phyloP scores from a whole-genome alignment of 1,140 invertebrate species.

The Diprion similis region DNA sequence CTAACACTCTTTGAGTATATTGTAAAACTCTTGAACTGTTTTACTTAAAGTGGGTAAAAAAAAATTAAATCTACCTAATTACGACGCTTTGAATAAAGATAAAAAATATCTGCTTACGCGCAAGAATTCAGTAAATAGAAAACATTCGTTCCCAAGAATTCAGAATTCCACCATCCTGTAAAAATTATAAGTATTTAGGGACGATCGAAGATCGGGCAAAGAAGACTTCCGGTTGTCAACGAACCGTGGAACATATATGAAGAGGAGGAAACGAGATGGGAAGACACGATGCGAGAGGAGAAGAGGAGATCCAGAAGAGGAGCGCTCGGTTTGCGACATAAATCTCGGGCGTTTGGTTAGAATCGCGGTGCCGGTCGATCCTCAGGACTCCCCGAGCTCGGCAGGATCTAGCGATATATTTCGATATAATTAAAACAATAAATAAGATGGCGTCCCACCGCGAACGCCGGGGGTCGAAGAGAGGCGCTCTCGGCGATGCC shows the following conservation, averaged over 20 bases:
- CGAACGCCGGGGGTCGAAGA: conserved; percentile 10
- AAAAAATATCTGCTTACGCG: no score
- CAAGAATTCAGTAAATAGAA: no score
- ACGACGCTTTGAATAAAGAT: no score
- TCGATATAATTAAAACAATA: conserved; percentile 65
- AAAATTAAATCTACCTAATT: no score
- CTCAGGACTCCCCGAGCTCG: conserved; percentile 49
- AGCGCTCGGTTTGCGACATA: conserved; percentile 46
- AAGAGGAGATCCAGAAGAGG: conserved; percentile 29
- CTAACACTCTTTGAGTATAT: no score
- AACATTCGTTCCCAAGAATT: no score
- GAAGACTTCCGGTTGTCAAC: not conserved
- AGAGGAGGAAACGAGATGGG: conserved; percentile 20
- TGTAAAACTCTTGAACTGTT: no score
- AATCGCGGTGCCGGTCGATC: not conserved
- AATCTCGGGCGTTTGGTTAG: conserved; percentile 57
- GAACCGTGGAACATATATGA: conserved; percentile 1
- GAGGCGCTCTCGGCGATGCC: not conserved
- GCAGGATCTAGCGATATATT: conserved; percentile 63
- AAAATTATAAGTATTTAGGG: not conserved
- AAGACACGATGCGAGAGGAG: conserved; percentile 22
- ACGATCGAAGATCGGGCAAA: conserved; percentile 26
- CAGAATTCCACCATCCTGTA: no score
- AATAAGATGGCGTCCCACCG: conserved; percentile 62
- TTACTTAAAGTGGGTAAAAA: no score